Base-by-base conservation (phyloP, 2,888 invertebrate genomes). In the Adelognathus sp. region DNA sequence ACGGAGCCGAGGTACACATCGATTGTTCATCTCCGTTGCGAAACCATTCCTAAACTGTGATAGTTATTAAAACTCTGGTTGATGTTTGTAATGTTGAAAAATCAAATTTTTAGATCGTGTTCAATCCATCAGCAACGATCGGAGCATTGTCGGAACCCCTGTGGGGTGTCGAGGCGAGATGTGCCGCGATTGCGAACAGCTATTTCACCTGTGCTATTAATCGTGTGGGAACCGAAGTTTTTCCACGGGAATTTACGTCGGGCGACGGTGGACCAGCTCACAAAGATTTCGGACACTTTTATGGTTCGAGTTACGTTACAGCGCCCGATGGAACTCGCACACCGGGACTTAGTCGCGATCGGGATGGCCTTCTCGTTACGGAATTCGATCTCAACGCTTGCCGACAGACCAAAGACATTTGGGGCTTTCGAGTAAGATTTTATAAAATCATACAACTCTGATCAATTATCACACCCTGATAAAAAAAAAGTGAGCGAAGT, bases 71-170 rank as follows among this genome's bases (percentile, higher is more conserved):
- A 3, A 11, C 36, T 36, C 36, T n/a, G 36, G 36, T 36, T n/a
- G n/a, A n/a, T 36, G 24, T 21, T 24, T n/a, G 3, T 9, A 2
- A 21, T 46, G 2, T 36, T 9, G 9, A 9, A 2, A n/a, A 11
- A 4, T 21, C 11, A n/a, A 3, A 21, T 36, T 74, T 61, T 5
- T 56, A 91, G 93, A 97, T 99, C 46, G 99, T 99, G 0, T 99
- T 99, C 91, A 99, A 99, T 92, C 99, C 99, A 1, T 97, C 98
- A 6, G 99, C 99, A 0, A 99, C 99, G 84, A 96, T 96, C 87
- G 91, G 90, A 64, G 78, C 82, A 14, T 84, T 90, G 4, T 91
- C 90, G 87, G 99, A 99, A 92, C 97, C 98, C 0, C 92, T 99
- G 84, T 99, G 99, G 99, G 94, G 96, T 0, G 95, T 99, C 79